These are phyloP conservation scores for Copidosoma aretas DNA, from an alignment of 2,888 invertebrate genomes.

Conservation along the genomic window DNA sequence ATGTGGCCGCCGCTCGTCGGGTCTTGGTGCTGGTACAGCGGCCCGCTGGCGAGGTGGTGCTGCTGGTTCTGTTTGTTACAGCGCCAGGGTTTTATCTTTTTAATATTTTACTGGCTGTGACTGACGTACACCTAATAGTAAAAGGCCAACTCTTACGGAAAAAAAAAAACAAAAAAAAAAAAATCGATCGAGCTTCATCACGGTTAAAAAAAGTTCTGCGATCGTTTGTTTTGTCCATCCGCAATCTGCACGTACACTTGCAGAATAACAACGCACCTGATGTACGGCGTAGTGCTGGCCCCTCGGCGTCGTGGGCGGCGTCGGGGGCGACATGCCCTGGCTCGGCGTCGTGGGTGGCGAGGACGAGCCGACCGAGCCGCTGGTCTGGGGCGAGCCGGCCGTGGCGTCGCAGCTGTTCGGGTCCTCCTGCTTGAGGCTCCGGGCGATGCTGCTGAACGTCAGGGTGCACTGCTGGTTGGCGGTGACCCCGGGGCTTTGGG, in stretches of 20 bases:
- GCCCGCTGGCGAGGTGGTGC: conserved; percentile 51
- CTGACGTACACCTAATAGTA: too few relatives aligned
- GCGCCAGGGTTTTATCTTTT: too few relatives aligned
- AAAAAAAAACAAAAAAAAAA: conserved; percentile 1
- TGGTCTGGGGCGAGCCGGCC: conserved; percentile 41
- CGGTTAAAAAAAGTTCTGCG: too few relatives aligned
- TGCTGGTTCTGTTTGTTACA: conserved; percentile 52
- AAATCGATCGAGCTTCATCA: too few relatives aligned
- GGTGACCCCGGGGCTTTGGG: too few relatives aligned
- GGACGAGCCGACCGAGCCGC: conserved; percentile 52
- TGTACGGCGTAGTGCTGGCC: conserved; percentile 54
- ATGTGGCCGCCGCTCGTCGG: conserved; percentile 35
- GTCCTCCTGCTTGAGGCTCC: conserved; percentile 57
- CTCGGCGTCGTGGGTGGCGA: conserved; percentile 56
- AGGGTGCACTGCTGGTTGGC: conserved; percentile 30
- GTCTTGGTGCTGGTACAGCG: conserved; percentile 53
- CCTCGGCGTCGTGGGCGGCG: conserved; percentile 59
- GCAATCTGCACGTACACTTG: neutral
- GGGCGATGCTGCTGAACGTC: conserved; percentile 3
- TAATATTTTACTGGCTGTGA: too few relatives aligned
- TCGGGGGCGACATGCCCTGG: conserved; percentile 57
- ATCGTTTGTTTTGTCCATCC: too few relatives aligned
- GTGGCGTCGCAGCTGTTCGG: conserved; percentile 44
- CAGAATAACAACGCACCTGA: conserved; percentile 43
- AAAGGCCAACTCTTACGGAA: too few relatives aligned